These are phyloP conservation scores for Nyctereutes procyonoides DNA, from an alignment of 2,113 vertebrate species.

Conservation along the genomic window DNA sequence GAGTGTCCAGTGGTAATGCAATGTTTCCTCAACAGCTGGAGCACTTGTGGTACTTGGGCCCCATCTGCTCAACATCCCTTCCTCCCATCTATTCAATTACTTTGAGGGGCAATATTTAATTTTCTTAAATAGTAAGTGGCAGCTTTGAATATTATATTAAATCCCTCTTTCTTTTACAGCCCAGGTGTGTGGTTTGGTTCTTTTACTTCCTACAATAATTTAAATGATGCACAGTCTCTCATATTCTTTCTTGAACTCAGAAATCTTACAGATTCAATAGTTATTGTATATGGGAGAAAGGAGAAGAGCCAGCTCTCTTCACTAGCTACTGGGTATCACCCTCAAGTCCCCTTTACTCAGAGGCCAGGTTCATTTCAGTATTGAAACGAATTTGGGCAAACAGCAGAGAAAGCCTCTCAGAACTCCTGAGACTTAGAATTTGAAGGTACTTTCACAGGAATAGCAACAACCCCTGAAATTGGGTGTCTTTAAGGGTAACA, in stretches of 20 bases:
- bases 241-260: background rate
- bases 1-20: constrained; percentile 71
- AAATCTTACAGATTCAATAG: too few relatives aligned
- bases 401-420: too few relatives aligned
- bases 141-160: constrained; percentile 53
- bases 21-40: background rate
- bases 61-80: background rate
- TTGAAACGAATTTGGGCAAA: too few relatives aligned
- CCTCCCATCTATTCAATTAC: constrained; percentile 50
- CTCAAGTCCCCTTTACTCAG: background rate
- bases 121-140: constrained; percentile 83
- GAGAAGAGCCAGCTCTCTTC: background rate
- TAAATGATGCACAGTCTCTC: background rate
- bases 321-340: background rate
- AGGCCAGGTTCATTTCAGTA: background rate
- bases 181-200: background rate
- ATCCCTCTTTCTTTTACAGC: background rate
- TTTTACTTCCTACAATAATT: background rate
- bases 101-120: constrained; percentile 74
- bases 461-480: background rate
- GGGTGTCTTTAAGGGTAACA: background rate
- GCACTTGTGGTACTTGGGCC: rapidly evolving
- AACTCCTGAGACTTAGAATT: background rate
- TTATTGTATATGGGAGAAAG: too few relatives aligned
- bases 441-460: background rate